These are phyloP conservation scores for Heliothis peltigera DNA, from an alignment of 2,888 invertebrate genomes.

Conservation along the genomic window DNA sequence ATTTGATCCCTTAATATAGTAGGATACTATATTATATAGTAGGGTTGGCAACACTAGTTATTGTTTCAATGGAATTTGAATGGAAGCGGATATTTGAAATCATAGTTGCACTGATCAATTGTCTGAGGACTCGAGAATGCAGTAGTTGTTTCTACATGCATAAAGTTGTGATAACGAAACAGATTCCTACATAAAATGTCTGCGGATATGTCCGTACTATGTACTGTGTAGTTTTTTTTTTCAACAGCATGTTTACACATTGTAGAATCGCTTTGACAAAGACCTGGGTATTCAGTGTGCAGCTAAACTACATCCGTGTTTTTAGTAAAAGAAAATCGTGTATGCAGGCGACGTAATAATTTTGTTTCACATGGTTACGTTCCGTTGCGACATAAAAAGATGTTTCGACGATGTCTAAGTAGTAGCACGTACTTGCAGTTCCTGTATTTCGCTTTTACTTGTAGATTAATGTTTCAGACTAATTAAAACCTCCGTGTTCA, in stretches of 20 bases:
- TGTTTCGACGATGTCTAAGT: constrained; percentile 2
- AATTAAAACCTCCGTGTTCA: not conserved
- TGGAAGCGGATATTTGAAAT: too few species aligned
- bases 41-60: too few species aligned
- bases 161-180: not conserved
- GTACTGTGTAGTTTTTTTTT: not conserved
- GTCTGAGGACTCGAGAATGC: too few species aligned
- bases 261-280: not conserved
- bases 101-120: too few species aligned
- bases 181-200: not conserved
- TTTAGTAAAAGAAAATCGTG: not conserved
- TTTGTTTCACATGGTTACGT: not conserved
- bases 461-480: not conserved
- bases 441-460: not conserved
- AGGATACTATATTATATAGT: too few species aligned
- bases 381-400: not conserved
- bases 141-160: too few species aligned
- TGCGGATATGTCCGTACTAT: not conserved
- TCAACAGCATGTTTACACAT: not conserved
- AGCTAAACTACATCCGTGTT: not conserved
- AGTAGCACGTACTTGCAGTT: not conserved
- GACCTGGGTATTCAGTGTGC: not conserved
- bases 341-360: not conserved
- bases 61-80: too few species aligned
- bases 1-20: too few species aligned